These are phyloP conservation scores for Sciurus carolinensis DNA, from an alignment of 2,797 vertebrate genomes.

Conservation along the genomic window DNA sequence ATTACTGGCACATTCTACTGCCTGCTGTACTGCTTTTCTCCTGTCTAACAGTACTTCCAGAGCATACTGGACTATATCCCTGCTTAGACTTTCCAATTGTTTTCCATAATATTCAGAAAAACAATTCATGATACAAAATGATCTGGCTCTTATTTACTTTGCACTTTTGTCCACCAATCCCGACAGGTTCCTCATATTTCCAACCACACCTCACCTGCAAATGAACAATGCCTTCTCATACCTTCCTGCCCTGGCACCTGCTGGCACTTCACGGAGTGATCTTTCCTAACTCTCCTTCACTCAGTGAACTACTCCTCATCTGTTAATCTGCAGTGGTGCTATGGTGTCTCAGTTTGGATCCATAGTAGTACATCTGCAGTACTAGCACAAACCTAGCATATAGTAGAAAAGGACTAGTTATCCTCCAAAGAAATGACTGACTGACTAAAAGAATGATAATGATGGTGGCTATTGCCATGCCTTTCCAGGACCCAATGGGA, in stretches of 20 bases:
- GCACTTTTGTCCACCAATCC: background rate
- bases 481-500: background rate
- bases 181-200: background rate
- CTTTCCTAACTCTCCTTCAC: background rate
- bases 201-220: background rate
- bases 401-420: background rate
- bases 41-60: background rate
- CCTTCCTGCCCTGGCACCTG: background rate
- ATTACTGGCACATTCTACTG: background rate
- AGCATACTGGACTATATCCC: background rate
- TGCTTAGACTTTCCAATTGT: background rate
- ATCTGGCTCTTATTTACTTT: background rate
- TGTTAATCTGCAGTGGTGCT: background rate
- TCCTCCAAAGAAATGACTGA: background rate
- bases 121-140: background rate
- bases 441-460: background rate
- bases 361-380: background rate
- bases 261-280: background rate
- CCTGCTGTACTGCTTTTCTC: background rate
- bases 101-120: background rate
- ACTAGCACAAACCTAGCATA: background rate
- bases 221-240: background rate
- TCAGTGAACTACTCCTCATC: background rate
- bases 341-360: background rate
- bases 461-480: background rate